phyloP scores from a whole-genome alignment of 2,888 invertebrate genomes.

The Calephelis perditalis region DNA sequence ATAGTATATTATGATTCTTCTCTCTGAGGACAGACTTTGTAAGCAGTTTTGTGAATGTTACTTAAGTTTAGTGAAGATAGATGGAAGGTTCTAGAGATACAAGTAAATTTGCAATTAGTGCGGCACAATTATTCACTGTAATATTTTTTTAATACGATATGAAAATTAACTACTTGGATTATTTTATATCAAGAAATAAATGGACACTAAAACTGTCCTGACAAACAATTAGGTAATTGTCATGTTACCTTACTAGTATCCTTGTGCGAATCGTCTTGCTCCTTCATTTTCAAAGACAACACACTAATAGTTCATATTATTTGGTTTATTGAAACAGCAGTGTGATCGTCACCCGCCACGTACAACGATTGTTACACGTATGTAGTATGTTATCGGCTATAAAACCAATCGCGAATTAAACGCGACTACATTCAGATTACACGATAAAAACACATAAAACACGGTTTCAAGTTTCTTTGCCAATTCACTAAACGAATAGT shows the following conservation, averaged over 20 bases:
- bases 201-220: too few relatives aligned
- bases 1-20: too few relatives aligned
- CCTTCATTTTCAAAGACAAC: constrained; percentile 1
- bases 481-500: too few relatives aligned
- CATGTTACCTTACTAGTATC: background rate
- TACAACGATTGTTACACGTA: constrained; percentile 37
- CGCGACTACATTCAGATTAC: constrained; percentile 11
- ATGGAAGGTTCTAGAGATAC: too few relatives aligned
- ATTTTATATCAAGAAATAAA: too few relatives aligned
- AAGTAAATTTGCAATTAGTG: too few relatives aligned
- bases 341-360: constrained; percentile 59
- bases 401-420: constrained; percentile 32
- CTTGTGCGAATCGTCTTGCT: background rate
- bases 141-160: too few relatives aligned
- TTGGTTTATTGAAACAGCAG: constrained; percentile 18
- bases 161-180: too few relatives aligned
- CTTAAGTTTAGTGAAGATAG: too few relatives aligned
- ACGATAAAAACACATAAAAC: constrained; percentile 3
- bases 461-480: background rate
- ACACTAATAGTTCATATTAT: background rate
- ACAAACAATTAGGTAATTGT: background rate
- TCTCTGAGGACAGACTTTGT: too few relatives aligned
- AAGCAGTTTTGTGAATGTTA: background rate
- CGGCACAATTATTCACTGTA: too few relatives aligned
- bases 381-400: constrained; percentile 49